A percentile compares a stretch with the other conserved stretches of the same genome.
phyloP scores from a whole-genome alignment of 92 coral and sea anemone genomes.

The Porites lobata region DNA sequence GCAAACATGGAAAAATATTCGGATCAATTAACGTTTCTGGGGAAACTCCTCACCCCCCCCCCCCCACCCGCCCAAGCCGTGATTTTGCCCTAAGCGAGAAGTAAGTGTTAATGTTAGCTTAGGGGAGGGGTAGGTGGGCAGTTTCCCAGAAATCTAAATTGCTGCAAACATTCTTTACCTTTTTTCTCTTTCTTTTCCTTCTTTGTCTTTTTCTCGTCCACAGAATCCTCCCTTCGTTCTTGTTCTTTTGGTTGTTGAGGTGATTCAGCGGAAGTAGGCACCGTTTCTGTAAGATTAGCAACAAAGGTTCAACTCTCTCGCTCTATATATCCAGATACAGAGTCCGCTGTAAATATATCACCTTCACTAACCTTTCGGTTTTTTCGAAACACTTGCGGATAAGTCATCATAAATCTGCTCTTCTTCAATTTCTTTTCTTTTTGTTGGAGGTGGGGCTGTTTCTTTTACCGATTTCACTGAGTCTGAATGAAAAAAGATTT shows the following conservation, averaged over 20 bases:
- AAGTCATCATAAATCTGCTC: background rate
- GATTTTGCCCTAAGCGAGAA: too few species aligned
- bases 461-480: slow-evolving; percentile 3
- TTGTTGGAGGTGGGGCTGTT: background rate
- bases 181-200: slow-evolving; percentile 52
- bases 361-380: slow-evolving; percentile 3
- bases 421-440: background rate
- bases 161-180: background rate
- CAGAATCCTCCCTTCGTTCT: background rate
- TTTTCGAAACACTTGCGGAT: background rate
- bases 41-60: too few species aligned
- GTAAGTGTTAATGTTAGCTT: too few species aligned
- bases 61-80: too few species aligned
- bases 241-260: background rate
- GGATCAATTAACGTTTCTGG: too few species aligned
- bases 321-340: too few species aligned
- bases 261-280: background rate
- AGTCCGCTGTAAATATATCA: background rate
- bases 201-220: background rate
- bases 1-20: too few species aligned
- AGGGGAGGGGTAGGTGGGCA: too few species aligned
- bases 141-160: background rate
- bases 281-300: too few species aligned
- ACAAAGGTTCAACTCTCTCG: too few species aligned
- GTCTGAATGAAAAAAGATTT: background rate